phyloP scores from a whole-genome alignment of 2,888 invertebrate genomes.

The Saturnia japonica region DNA sequence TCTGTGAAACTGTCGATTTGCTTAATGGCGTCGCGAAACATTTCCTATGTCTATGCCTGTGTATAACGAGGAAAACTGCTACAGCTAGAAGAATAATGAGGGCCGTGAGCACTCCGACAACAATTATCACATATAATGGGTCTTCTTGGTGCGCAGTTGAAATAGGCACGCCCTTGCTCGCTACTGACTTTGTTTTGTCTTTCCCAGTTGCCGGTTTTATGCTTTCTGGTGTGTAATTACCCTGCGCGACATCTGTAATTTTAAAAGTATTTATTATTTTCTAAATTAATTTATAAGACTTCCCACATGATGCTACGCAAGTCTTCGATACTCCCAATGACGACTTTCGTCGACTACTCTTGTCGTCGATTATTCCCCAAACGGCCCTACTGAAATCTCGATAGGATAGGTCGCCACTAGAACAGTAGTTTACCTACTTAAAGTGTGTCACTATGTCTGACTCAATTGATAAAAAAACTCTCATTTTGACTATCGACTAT shows the following conservation, averaged over 20 bases:
- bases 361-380: no score
- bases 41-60: constrained; percentile 87
- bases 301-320: no score
- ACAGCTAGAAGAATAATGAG: constrained; percentile 87
- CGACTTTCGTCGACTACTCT: no score
- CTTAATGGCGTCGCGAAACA: constrained; percentile 87
- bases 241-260: constrained; percentile 83
- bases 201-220: constrained; percentile 78
- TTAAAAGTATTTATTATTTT: neutral
- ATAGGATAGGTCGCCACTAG: no score
- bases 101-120: constrained; percentile 88
- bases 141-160: constrained; percentile 86
- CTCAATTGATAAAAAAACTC: no score
- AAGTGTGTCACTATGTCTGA: no score
- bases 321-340: no score
- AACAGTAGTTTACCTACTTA: no score
- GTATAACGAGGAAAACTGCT: constrained; percentile 87
- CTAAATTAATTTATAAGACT: no score
- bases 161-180: constrained; percentile 83
- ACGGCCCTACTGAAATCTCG: no score
- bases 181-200: constrained; percentile 72
- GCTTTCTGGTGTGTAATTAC: constrained; percentile 87
- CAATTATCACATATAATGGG: constrained; percentile 88
- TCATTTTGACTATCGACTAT: no score
- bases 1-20: constrained; percentile 64